These are phyloP conservation scores for Gavialis gangeticus DNA, from an alignment of 2,113 vertebrate genomes.

Conservation along the genomic window DNA sequence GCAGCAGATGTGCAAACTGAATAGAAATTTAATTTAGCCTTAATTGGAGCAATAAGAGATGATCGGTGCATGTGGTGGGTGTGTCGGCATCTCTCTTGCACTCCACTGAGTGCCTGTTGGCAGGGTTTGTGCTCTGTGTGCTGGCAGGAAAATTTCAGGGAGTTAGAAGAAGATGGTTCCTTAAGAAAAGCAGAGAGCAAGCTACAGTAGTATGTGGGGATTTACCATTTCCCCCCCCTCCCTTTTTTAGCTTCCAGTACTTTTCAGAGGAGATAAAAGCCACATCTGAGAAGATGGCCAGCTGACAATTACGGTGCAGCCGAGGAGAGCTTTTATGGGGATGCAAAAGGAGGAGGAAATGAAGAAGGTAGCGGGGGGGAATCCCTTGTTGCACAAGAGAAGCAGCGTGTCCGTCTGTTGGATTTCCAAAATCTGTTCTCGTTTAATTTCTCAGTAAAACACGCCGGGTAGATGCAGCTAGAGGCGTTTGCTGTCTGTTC, in stretches of 20 bases:
- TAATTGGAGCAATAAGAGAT: background rate
- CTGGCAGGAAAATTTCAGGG: background rate
- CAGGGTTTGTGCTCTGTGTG: background rate
- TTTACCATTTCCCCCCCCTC: no score
- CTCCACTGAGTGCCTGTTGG: background rate
- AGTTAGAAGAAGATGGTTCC: accelerated
- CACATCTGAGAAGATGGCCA: background rate
- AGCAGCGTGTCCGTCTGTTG: background rate
- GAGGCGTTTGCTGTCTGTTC: background rate
- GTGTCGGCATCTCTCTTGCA: background rate
- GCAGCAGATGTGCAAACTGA: constrained; percentile 24
- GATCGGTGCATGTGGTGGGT: accelerated
- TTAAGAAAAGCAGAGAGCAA: background rate
- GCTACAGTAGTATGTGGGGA: accelerated
- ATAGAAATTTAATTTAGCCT: background rate
- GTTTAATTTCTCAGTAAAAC: background rate
- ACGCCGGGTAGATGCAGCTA: background rate
- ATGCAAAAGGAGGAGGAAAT: background rate
- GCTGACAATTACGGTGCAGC: background rate
- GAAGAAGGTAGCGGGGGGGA: background rate
- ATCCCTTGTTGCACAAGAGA: background rate
- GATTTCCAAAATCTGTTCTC: background rate
- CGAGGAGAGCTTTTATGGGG: accelerated
- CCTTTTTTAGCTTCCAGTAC: background rate
- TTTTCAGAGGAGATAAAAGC: background rate